These are phyloP conservation scores for Pantherophis vulpinus DNA, from an alignment of 2,797 vertebrate genomes.

Conservation along the genomic window DNA sequence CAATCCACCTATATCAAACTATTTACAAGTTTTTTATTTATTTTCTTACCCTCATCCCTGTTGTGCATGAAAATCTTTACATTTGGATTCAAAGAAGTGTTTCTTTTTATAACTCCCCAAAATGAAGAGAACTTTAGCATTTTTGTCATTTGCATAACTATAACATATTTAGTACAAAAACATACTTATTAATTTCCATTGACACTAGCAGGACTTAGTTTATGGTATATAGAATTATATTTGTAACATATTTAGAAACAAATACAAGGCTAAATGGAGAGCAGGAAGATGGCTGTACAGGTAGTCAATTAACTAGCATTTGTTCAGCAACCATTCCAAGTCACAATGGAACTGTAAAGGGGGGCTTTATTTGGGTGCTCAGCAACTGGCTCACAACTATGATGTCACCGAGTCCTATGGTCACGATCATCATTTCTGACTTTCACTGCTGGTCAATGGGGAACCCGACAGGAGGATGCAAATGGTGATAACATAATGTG, in stretches of 20 bases:
- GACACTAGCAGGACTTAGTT: not conserved
- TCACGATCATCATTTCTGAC: not conserved
- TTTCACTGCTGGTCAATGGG: not conserved
- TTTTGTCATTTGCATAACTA: not conserved
- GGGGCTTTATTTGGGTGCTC: not conserved
- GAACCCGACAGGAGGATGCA: not conserved
- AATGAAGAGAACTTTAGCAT: not conserved
- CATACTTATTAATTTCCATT: not conserved
- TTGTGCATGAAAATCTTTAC: not conserved
- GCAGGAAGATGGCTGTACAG: not conserved
- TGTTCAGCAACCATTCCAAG: not conserved
- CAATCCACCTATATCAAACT: not conserved
- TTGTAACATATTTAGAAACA: not conserved
- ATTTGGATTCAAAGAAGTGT: not conserved
- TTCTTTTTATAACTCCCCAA: not conserved
- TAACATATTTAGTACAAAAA: not conserved
- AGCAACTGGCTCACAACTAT: not conserved
- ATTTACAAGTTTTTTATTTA: not conserved
- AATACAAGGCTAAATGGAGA: not conserved
- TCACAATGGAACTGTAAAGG: not conserved
- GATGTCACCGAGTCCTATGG: not conserved
- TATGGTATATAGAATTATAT: not conserved
- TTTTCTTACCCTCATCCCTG: not conserved
- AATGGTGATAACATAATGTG: not conserved
- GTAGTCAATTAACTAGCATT: not conserved